Base-by-base conservation (phyloP, 2,113 vertebrate species). In the Pangasianodon hypophthalmus region DNA sequence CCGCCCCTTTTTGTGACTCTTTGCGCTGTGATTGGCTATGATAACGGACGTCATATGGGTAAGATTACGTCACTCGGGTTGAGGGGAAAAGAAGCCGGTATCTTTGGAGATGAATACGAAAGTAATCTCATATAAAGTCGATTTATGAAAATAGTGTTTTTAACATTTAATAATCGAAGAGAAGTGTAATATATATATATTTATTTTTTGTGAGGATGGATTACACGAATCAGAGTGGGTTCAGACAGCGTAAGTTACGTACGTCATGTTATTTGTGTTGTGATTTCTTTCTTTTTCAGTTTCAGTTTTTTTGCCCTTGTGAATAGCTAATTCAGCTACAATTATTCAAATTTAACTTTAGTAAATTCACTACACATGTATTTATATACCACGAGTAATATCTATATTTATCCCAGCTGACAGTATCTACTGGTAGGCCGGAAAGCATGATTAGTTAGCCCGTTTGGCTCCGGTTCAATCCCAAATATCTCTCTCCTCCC, bases 171-270 rank as follows among this genome's bases (percentile, higher is more conserved):
- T 37, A 50, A 24, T 32, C 16, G 8, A 52, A 32, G 54, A 19
- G 16, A 48, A 48, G 13, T 8, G 58, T 3, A 18, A 8, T 64
- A 56, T 52, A 37, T 69, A 37, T 44, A 56, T 41, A 82, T 10
- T 24, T 18, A 37, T 58, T 73, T 46, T 81, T 79, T 11, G n/a
- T 18, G 14, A 58, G 56, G 26, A 96, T 96, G 96, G 95, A 96
- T 92, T 96, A 93, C 48, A 88, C 93, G 8, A 88, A 92, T 67
- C 94, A 95, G 19, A 94, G 92, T 80, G 95, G 93, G 46, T 96
- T 93, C 93, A 95, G 95, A 95, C 96, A 95, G 92, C 96, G 96
- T 96, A 96, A 96, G 96, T 96, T 95, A 95, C 95, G 95, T 95
- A 93, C 92, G 92, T 94, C 90, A 87, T 85, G 32, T 62, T 85